Base-by-base conservation (phyloP, 2,113 vertebrate genomes). In the Ctenomys sociabilis region DNA sequence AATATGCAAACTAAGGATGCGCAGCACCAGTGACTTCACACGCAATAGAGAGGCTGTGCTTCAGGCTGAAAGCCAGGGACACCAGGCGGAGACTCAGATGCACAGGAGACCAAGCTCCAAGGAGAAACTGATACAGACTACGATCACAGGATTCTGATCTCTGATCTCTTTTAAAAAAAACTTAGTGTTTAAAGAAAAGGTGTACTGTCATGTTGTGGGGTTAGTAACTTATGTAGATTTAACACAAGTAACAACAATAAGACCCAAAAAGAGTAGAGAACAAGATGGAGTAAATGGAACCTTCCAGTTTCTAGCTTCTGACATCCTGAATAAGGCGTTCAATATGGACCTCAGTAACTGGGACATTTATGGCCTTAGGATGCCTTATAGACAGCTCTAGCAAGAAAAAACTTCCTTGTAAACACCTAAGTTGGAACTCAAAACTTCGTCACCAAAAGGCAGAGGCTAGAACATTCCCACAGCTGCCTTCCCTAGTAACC, bases 241-340 rank as follows among this genome's bases (percentile, higher is more conserved):
- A 10, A 37, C 13, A 26, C 28, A 16, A 1, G 24, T 5, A 64
- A 30, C 75, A 81, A 12, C 8, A 54, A 30, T 0, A 52, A 22
- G 21, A 19, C 21, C 24, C n/a, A 90, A n/a, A 40, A 10, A 6
- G 10, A 21, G 24, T 4, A 10, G 28, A 72, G 52, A 19, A 12
- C 52, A 43, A 68, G 13, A 10, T 12, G 17, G 21, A 57, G 22
- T 10, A 22, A 2, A 9, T 14, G 37, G 30, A 28, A 28, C 3
- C 0, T 11, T 21, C 0, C 10, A 5, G 61, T 14, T 30, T 10
- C 54, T 10, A 49, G 26, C 5, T n/a, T 45, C 12, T 35, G 5
- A 14, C 13, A 0, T 28, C 14, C 21, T 19, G 37, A 30, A 16
- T 35, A 40, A 8, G 19, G 17, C 19, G 49, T 3, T n/a, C 54